These are phyloP conservation scores for Lepilemur septentrionalis DNA, from an alignment of 2,797 vertebrate genomes.

Conservation along the genomic window DNA sequence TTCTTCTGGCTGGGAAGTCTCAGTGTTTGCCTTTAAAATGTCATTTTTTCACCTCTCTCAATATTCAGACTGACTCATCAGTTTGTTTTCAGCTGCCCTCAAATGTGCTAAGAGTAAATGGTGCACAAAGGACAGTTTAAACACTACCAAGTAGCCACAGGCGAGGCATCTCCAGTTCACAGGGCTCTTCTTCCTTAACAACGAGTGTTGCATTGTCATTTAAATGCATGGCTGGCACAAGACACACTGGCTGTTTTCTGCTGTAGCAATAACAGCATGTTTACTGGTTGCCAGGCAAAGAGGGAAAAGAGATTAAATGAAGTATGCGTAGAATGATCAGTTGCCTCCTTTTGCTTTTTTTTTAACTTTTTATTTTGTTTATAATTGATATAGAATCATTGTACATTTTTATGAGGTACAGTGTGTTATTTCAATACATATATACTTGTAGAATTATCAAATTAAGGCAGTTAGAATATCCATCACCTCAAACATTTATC, in stretches of 20 bases:
- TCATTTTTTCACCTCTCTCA: constrained; percentile 63
- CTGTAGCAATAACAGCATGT: background rate
- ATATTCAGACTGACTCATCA: constrained; percentile 52
- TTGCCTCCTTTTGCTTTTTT: background rate
- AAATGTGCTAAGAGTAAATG: constrained; percentile 70
- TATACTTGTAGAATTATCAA: background rate
- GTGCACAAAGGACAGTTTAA: constrained; percentile 68
- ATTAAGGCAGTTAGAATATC: background rate
- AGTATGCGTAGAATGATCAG: background rate
- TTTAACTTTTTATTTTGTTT: background rate
- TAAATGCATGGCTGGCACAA: background rate
- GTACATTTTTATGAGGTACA: background rate
- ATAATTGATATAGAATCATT: background rate
- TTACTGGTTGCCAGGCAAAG: background rate
- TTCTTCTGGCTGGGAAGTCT: constrained; percentile 68
- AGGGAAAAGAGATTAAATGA: background rate
- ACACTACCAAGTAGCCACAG: constrained; percentile 40
- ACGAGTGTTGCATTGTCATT: constrained; percentile 31
- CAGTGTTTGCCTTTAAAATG: constrained; percentile 79
- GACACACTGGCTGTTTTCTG: background rate
- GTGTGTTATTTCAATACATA: background rate
- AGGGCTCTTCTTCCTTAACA: background rate
- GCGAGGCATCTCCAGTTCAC: background rate
- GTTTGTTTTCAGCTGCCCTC: constrained; percentile 59
- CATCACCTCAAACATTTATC: background rate